Evolutionary conservation across 2,113 vertebrate species (phyloP).

Genomic region (Acrocephalus kingi): DNA sequence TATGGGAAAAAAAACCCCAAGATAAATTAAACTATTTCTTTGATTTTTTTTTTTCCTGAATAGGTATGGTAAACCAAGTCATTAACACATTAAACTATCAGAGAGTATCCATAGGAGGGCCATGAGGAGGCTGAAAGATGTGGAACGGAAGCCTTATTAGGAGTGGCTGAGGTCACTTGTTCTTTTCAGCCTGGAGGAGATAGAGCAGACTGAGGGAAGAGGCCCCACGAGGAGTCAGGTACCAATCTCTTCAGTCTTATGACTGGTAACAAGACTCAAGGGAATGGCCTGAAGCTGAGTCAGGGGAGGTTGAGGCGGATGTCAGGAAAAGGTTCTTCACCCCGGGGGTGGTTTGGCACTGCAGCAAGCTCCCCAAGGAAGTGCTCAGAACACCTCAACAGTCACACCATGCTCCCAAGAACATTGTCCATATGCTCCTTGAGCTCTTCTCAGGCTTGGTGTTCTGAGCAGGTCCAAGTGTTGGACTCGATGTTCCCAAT

Average conservation of each 20-base stretch:
- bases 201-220: neutral
- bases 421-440: too few species aligned
- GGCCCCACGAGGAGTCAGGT: fast-evolving
- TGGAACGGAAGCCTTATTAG: neutral
- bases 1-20: neutral
- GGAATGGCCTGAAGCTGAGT: neutral
- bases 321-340: neutral
- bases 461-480: neutral
- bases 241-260: neutral
- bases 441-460: too few species aligned
- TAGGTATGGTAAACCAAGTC: neutral
- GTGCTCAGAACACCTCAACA: neutral
- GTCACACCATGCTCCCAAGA: too few species aligned
- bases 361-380: neutral
- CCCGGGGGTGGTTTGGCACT: fast-evolving
- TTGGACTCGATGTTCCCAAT: neutral
- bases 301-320: too few species aligned
- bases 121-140: neutral
- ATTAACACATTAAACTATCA: too few species aligned
- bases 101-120: neutral
- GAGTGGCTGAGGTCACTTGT: neutral
- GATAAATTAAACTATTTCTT: neutral
- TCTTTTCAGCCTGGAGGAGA: neutral
- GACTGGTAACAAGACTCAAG: fast-evolving
- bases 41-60: neutral